Percentiles rank a stretch among this genome's conserved stretches.
Conservation (phyloP, 2,113 vertebrate genomes). For the Catharus minimus region DNA sequence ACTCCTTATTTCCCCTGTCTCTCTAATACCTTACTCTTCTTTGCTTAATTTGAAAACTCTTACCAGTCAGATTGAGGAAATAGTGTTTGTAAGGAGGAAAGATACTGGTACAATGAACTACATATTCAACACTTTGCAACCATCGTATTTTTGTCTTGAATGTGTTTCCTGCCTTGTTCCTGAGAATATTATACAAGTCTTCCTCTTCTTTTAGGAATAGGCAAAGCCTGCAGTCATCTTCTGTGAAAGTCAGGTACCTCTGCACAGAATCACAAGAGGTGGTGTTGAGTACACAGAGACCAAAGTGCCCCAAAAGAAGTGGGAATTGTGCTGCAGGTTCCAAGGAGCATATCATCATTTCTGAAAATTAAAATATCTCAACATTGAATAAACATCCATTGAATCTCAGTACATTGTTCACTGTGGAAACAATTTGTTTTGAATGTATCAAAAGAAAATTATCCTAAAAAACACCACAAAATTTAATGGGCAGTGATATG, state of each 20-base stretch:
- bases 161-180: neutral
- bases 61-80: neutral
- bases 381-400: neutral
- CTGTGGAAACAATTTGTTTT: neutral
- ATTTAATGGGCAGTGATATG: neutral
- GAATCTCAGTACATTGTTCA: neutral
- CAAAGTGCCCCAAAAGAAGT: neutral
- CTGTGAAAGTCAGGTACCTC: neutral
- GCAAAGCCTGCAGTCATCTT: accelerated
- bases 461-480: neutral
- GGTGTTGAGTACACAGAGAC: neutral
- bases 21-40: neutral
- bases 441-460: neutral
- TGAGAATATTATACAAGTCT: neutral
- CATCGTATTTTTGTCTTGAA: neutral
- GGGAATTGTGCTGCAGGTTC: neutral
- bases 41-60: neutral
- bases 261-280: neutral
- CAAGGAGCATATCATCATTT: neutral
- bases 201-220: neutral
- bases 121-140: neutral
- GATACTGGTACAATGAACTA: neutral
- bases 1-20: accelerated
- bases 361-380: neutral
- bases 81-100: neutral